A percentile compares a stretch with the other conserved stretches of the same genome.
These are phyloP conservation scores for Plutella xylostella DNA, from an alignment of 2,888 invertebrate species.

Conservation along the genomic window DNA sequence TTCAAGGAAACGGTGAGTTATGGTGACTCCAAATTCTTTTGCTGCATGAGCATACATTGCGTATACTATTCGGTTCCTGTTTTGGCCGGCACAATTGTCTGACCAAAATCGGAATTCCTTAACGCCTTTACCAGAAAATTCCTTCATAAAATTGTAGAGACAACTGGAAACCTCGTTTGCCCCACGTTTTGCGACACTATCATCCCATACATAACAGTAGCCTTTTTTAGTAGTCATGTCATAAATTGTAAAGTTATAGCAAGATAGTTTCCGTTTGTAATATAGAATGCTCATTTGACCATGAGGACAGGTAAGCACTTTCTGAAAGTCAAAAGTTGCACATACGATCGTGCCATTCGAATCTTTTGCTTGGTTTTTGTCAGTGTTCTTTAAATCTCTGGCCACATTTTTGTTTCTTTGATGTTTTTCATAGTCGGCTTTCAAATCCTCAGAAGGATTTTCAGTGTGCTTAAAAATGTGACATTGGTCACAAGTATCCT, in stretches of 20 bases:
- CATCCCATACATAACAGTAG: background rate
- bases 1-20: constrained; percentile 12
- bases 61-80: background rate
- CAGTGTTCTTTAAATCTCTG: background rate
- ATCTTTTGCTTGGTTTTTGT: background rate
- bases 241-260: background rate
- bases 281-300: too few relatives aligned
- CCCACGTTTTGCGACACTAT: background rate
- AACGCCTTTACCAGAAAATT: background rate
- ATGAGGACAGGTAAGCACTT: too few relatives aligned
- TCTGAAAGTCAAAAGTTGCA: too few relatives aligned
- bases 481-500: background rate
- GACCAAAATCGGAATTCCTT: too few relatives aligned
- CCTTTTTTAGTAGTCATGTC: background rate
- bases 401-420: too few relatives aligned
- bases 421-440: too few relatives aligned
- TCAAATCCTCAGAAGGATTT: too few relatives aligned
- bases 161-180: background rate
- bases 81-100: background rate
- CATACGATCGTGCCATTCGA: too few relatives aligned
- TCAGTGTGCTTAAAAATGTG: background rate
- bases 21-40: background rate
- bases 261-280: background rate
- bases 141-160: background rate
- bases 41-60: background rate